These are phyloP conservation scores for Nycticebus coucang DNA, from an alignment of 2,113 vertebrate genomes.

Conservation along the genomic window DNA sequence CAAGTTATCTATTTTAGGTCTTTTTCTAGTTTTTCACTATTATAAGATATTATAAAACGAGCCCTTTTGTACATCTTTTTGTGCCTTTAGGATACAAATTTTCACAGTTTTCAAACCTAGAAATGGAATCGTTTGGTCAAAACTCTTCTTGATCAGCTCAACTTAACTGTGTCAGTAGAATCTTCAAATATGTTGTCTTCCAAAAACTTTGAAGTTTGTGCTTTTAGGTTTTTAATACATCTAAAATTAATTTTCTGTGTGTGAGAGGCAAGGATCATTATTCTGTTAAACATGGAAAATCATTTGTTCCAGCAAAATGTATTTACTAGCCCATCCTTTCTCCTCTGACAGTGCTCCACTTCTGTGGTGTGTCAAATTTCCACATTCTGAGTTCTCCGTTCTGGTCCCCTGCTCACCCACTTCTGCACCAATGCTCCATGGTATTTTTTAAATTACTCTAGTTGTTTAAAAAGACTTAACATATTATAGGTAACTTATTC, in stretches of 20 bases:
- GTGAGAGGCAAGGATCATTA: background rate
- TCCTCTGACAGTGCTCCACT: background rate
- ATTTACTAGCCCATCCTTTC: background rate
- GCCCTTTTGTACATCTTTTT: background rate
- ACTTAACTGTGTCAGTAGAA: background rate
- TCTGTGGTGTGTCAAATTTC: background rate
- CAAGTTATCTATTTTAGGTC: background rate
- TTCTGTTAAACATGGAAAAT: background rate
- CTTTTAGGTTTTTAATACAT: background rate
- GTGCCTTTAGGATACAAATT: background rate
- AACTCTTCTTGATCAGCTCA: background rate
- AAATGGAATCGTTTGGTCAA: slow-evolving; percentile 1
- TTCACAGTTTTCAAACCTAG: background rate
- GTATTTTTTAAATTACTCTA: background rate
- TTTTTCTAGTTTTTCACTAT: background rate
- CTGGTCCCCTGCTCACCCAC: background rate
- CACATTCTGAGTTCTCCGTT: background rate
- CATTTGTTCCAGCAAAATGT: background rate
- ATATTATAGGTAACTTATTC: background rate
- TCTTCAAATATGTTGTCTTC: background rate
- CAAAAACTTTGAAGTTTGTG: background rate
- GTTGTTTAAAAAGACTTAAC: background rate
- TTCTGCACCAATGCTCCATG: background rate
- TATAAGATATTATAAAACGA: background rate
- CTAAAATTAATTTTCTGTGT: slow-evolving; percentile 31